Evolutionary conservation across 2,888 invertebrate species (phyloP).

Genomic region (Digitonthophagus gazella): DNA sequence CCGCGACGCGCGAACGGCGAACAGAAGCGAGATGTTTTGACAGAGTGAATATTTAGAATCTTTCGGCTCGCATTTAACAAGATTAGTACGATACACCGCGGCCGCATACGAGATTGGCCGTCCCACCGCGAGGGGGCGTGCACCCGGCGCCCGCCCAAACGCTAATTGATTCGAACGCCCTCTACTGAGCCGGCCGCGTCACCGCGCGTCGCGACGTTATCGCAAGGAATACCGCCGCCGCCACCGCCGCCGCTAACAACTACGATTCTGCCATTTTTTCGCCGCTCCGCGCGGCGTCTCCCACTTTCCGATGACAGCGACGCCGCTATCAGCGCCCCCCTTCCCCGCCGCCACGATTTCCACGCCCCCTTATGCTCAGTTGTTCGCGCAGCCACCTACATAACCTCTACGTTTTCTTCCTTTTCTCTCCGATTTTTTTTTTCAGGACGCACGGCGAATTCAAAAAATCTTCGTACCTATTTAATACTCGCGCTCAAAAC

Average conservation of each 20-base stretch:
- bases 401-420: conserved; percentile 37
- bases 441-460: no score
- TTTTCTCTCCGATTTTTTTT: not conserved
- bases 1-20: conserved; percentile 28
- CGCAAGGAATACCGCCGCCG: conserved; percentile 57
- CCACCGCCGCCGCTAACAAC: conserved; percentile 35
- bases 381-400: conserved; percentile 32
- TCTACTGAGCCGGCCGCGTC: not conserved
- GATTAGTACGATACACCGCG: conserved; percentile 50
- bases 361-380: conserved; percentile 42
- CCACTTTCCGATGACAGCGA: conserved; percentile 23
- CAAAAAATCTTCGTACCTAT: no score
- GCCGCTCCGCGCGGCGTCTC: conserved; percentile 26
- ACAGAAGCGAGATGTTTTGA: conserved; percentile 51
- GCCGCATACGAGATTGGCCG: conserved; percentile 53
- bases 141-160: conserved; percentile 34
- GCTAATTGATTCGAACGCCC: not conserved
- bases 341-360: conserved; percentile 42
- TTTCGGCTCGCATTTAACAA: conserved; percentile 50
- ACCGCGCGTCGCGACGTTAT: conserved; percentile 54
- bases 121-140: conserved; percentile 53
- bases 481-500: no score
- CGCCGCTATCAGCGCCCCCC: conserved; percentile 37
- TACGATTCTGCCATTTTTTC: conserved; percentile 47
- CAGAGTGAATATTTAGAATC: conserved; percentile 52